Base-by-base conservation (phyloP, 2,797 vertebrate species). In the Pseudochirops cupreus region DNA sequence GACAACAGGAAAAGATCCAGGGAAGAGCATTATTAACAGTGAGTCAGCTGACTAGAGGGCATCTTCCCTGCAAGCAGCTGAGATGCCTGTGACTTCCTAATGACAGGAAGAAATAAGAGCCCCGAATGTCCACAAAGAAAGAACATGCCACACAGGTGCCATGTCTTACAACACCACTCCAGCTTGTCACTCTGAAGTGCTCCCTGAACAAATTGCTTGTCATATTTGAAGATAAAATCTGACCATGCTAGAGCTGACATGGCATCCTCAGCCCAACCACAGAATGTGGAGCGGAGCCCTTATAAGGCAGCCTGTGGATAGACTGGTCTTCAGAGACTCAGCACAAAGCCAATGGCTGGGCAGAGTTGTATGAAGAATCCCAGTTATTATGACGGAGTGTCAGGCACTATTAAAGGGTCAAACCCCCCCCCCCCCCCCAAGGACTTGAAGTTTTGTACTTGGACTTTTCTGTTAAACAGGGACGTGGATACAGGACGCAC, bases 131-230 rank as follows among this genome's bases (percentile, higher is more conserved):
- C 95, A 93, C 96, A 96, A 97, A 98, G 96, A 95, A 95, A 97
- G 97, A 95, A 97, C 95, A 95, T 96, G 96, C 97, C 98, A 98
- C 98, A 97, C 98, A 98, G 96, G 97, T 97, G 98, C 98, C 98
- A 96, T 98, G 98, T 98, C 98, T 98, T 98, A 98, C 98, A 98
- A 98, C 97, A 97, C 98, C 95, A 97, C 97, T 98, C 97, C 98
- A 98, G 98, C 98, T 98, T 98, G 96, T 98, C 98, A 98, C 97
- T 98, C 96, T 95, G 96, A 97, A 97, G 93, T 96, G 96, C 96
- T 98, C 97, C 97, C 97, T 95, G 98, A 98, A 97, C 97, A 98
- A 98, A 97, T 96, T 97, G 97, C 98, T 96, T 96, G 97, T 98
- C 98, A 97, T 98, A 96, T 97, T 96, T 98, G 98, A 97, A 98